These are phyloP conservation scores for Flexamia atlantica DNA, from an alignment of 2,888 invertebrate species.

Conservation along the genomic window DNA sequence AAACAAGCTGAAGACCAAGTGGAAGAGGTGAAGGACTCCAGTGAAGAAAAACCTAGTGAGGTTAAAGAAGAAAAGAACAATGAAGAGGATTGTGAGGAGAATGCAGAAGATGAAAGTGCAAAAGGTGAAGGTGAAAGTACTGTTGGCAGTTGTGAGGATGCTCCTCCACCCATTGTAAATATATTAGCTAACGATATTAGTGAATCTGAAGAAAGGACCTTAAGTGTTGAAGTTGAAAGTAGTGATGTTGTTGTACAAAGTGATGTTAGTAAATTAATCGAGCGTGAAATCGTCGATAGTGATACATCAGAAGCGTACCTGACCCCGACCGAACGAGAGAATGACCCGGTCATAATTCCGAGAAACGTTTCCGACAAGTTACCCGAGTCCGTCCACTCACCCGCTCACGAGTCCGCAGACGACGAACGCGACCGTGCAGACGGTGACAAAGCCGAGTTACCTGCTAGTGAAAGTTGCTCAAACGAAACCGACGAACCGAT, in stretches of 20 bases:
- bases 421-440: conserved; percentile 36
- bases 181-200: conserved; percentile 67
- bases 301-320: conserved; percentile 84
- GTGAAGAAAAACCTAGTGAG: conserved; percentile 69
- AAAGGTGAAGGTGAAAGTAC: conserved; percentile 70
- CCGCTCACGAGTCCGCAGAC: conserved; percentile 63
- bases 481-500: conserved; percentile 68
- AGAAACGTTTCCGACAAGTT: conserved; percentile 63
- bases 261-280: conserved; percentile 68
- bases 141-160: conserved; percentile 68
- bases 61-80: conserved; percentile 67
- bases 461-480: conserved; percentile 73
- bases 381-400: conserved; percentile 68
- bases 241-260: conserved; percentile 60
- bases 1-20: conserved; percentile 35
- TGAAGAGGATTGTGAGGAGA: conserved; percentile 72
- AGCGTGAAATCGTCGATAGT: conserved; percentile 81
- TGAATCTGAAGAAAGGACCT: conserved; percentile 72
- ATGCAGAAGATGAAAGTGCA: conserved; percentile 75
- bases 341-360: conserved; percentile 61
- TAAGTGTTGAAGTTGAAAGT: conserved; percentile 64
- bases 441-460: conserved; percentile 58
- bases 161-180: conserved; percentile 63
- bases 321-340: conserved; percentile 80
- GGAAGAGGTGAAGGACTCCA: conserved; percentile 69